phyloP scores from a whole-genome alignment of 2,113 vertebrate genomes.

The Zapus hudsonius region DNA sequence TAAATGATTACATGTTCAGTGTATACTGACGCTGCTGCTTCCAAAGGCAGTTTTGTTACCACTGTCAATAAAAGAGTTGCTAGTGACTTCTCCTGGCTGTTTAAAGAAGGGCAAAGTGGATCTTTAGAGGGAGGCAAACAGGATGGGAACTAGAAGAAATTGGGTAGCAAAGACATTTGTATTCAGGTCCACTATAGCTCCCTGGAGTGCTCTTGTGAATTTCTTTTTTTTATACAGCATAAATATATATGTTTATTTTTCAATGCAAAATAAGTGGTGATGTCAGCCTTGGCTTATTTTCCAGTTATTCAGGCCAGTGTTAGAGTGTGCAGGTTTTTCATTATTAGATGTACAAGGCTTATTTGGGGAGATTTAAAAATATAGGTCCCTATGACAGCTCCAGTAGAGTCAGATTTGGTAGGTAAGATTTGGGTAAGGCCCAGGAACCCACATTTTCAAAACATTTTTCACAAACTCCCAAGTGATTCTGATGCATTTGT shows the following conservation, averaged over 20 bases:
- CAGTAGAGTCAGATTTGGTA: conserved; percentile 5
- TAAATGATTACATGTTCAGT: conserved; percentile 30
- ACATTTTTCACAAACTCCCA: conserved; percentile 6
- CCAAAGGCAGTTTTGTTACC: conserved; percentile 46
- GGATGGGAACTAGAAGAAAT: not conserved
- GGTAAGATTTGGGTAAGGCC: not conserved
- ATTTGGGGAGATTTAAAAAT: conserved; percentile 31
- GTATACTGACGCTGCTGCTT: conserved; percentile 4
- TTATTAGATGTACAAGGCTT: conserved; percentile 17
- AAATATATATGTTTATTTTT: too few relatives aligned
- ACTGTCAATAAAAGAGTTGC: conserved; percentile 34
- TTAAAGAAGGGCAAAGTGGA: conserved; percentile 57
- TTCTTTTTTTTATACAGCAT: too few relatives aligned
- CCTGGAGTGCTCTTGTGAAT: conserved; percentile 35
- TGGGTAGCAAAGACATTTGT: conserved; percentile 44
- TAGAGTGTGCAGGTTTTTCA: not conserved
- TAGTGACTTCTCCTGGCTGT: conserved; percentile 23
- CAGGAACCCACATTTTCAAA: conserved; percentile 17
- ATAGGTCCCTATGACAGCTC: not conserved
- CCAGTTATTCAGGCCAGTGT: conserved; percentile 14
- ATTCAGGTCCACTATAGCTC: conserved; percentile 33
- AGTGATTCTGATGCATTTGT: conserved; percentile 5
- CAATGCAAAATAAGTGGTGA: too few relatives aligned
- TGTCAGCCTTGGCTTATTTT: not conserved
- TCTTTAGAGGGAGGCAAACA: conserved; percentile 39